Evolutionary conservation across 2,113 vertebrate genomes (phyloP).

Genomic region (Phainopepla nitens): DNA sequence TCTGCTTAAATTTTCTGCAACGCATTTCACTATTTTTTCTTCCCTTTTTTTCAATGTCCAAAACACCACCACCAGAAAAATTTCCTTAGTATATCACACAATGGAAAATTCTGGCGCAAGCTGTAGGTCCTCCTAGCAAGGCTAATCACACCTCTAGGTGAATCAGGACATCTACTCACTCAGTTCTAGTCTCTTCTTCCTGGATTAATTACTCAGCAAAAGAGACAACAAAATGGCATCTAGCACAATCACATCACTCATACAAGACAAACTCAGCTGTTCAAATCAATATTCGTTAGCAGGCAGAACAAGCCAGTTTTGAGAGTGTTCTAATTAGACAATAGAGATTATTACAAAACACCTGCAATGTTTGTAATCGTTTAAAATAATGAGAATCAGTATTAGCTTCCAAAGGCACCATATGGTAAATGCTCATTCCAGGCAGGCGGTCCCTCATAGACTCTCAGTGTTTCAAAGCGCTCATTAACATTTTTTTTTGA

Average conservation of each 20-base stretch:
- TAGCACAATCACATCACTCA: conserved; percentile 12
- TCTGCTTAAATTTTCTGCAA: background rate
- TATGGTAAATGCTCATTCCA: conserved; percentile 73
- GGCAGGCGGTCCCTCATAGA: conserved; percentile 62
- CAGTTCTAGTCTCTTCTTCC: background rate
- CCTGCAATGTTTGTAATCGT: conserved; percentile 76
- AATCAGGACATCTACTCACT: background rate
- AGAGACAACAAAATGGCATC: background rate
- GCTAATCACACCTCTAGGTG: background rate
- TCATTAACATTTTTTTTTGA: conserved; percentile 69
- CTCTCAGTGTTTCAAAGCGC: conserved; percentile 57
- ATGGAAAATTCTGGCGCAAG: background rate
- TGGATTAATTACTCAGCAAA: background rate
- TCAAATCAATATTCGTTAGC: conserved; percentile 74
- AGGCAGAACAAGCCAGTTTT: conserved; percentile 61
- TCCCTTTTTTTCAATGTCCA: background rate
- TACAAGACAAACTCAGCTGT: conserved; percentile 46
- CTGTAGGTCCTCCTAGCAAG: background rate
- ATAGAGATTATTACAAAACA: conserved; percentile 78
- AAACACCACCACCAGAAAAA: background rate
- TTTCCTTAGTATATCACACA: background rate
- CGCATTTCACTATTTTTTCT: background rate
- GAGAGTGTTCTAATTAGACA: conserved; percentile 75
- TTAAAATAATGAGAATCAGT: conserved; percentile 83
- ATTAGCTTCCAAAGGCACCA: conserved; percentile 76